Base-by-base conservation (phyloP, 2,888 invertebrate species). In the Orthonychiurus folsomi region DNA sequence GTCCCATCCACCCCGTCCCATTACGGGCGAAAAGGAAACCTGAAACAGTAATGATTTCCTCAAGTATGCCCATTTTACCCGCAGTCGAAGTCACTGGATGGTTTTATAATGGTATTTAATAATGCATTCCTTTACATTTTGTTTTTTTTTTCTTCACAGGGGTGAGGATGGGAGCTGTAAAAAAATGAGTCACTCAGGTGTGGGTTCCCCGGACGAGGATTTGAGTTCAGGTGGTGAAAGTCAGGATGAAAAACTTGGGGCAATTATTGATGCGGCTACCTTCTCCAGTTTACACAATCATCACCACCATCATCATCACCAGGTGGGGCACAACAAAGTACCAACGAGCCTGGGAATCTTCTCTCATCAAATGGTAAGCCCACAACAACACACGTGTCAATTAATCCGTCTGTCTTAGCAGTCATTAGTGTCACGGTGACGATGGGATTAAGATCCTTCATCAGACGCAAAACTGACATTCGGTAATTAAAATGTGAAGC, bases 121-220 rank as follows among this genome's bases (percentile, higher is more conserved):
- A 37, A 37, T 37, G 15, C 37, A 15, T 9, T 37, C 37, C 5
- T 37, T 37, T 37, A 9, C 15, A 37, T n/a, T n/a, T n/a, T n/a
- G n/a, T 48, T 12, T 15, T n/a, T 15, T 48, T 48, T n/a, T 48
- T 48, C 48, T 59, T 65, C 65, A n/a, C 62, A 73, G 73, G 61
- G 67, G 71, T 61, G 73, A 73, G 53, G 73, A 73, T 64, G 71
- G 73, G 23, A 69, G 66, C 60, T 69, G 69, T 23, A 73, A 73
- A 56, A 73, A 73, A 63, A 63, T 69, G 60, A 56, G 63, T 47
- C 68, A 69, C 56, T 68, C 70, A 56, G 73, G 71, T 56, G 59
- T 69, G 25, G 72, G 70, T 18, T 72, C 72, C 62, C 71, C 72
- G 21, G 72, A 70, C 56, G 69, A 69, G 68, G 73, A 73, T 61